A percentile compares a stretch with the other conserved stretches of the same genome.
Evolutionary conservation across 2,113 vertebrate genomes (phyloP).

Genomic region (Sapajus apella): DNA sequence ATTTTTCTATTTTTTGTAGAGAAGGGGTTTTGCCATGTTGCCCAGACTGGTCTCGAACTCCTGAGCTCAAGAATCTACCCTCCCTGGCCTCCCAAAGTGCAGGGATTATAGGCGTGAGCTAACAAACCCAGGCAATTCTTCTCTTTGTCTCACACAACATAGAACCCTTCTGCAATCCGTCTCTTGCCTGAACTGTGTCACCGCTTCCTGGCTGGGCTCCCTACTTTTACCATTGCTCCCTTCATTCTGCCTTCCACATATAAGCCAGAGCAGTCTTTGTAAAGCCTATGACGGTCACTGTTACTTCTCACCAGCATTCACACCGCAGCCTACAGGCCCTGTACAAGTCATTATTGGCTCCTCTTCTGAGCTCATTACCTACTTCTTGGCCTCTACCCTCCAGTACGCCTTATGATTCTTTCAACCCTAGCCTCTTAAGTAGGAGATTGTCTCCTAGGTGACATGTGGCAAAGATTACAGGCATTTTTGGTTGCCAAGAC

Average conservation of each 20-base stretch:
- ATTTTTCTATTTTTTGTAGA: no score
- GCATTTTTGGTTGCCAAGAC: background rate
- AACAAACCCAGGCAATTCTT: no score
- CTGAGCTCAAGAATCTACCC: no score
- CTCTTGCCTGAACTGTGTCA: background rate
- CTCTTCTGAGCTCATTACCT: background rate
- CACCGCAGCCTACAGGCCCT: background rate
- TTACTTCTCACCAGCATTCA: background rate
- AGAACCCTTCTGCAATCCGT: background rate
- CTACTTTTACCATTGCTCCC: background rate
- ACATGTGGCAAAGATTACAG: no score
- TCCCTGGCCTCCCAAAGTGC: no score
- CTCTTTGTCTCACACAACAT: background rate
- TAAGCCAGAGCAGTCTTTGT: background rate
- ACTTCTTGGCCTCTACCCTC: background rate
- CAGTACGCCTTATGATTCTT: background rate
- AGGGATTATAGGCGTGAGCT: no score
- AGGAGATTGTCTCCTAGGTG: background rate
- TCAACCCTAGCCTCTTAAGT: background rate
- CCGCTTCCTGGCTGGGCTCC: background rate
- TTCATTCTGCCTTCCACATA: background rate
- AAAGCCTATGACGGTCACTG: background rate
- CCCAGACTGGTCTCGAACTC: no score
- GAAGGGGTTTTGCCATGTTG: no score
- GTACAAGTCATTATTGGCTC: no score